These are phyloP conservation scores for Rhinophrynus dorsalis DNA, from an alignment of 2,797 vertebrate species.

Conservation along the genomic window DNA sequence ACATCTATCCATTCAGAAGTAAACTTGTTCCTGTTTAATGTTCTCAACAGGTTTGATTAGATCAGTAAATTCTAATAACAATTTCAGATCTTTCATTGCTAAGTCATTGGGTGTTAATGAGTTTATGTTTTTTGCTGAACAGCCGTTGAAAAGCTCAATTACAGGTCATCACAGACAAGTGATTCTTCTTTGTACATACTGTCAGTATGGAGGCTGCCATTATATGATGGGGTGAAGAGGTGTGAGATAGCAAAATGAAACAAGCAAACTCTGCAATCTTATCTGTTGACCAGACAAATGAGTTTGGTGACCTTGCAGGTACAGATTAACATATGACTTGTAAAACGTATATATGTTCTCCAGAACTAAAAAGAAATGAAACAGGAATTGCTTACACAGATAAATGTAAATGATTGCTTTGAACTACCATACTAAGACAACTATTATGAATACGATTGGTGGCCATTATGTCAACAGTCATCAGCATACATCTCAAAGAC, in stretches of 20 bases:
- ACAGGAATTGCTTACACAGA: conserved; percentile 1
- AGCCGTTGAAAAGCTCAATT: background rate
- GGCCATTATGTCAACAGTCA: no score
- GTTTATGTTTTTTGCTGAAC: background rate
- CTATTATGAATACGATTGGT: no score
- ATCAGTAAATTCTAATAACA: conserved; percentile 1
- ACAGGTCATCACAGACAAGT: background rate
- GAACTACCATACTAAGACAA: no score
- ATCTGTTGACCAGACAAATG: conserved; percentile 22
- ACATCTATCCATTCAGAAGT: background rate
- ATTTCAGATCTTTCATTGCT: background rate
- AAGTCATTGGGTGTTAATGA: conserved; percentile 15
- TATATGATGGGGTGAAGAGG: conserved; percentile 10
- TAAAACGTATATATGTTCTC: no score
- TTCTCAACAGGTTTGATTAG: conserved; percentile 15
- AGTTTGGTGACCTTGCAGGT: conserved; percentile 14
- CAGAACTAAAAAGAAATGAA: background rate
- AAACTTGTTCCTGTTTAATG: conserved; percentile 34
- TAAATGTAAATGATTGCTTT: background rate
- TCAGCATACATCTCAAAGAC: no score
- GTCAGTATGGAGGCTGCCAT: background rate
- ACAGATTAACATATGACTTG: conserved; percentile 8
- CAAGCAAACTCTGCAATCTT: conserved; percentile 5
- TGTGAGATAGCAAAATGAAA: conserved; percentile 12
- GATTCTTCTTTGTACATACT: background rate